phyloP scores from a whole-genome alignment of 2,888 invertebrate species.

The Esperia sulphurella region DNA sequence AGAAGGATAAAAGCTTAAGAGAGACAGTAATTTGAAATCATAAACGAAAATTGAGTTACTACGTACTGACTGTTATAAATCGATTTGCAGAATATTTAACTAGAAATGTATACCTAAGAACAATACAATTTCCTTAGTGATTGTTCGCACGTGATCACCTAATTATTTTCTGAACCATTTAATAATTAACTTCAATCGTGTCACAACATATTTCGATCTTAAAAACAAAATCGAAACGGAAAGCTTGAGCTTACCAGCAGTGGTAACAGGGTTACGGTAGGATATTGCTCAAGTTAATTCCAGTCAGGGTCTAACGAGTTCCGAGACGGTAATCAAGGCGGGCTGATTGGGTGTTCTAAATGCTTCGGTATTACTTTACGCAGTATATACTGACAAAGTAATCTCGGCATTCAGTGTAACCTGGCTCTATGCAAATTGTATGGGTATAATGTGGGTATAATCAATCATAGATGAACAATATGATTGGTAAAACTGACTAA shows the following conservation, averaged over 20 bases:
- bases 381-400: too few relatives aligned
- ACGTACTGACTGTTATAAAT: too few relatives aligned
- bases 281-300: conserved; percentile 19
- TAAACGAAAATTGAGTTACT: too few relatives aligned
- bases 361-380: too few relatives aligned
- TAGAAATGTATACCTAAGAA: too few relatives aligned
- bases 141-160: not conserved
- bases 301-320: conserved; percentile 19
- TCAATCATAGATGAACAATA: too few relatives aligned
- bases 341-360: conserved; percentile 14
- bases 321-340: conserved; percentile 17
- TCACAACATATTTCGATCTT: not conserved
- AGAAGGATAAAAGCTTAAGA: not conserved
- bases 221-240: conserved; percentile 2
- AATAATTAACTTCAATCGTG: not conserved
- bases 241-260: conserved; percentile 2
- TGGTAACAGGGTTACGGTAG: conserved; percentile 12
- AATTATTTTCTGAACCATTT: not conserved
- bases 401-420: too few relatives aligned
- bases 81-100: too few relatives aligned
- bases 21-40: not conserved
- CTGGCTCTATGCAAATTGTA: too few relatives aligned
- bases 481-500: too few relatives aligned
- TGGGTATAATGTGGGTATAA: too few relatives aligned
- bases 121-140: not conserved